Base-by-base conservation (phyloP, 2,797 vertebrate species). In the Chelon auratus region DNA sequence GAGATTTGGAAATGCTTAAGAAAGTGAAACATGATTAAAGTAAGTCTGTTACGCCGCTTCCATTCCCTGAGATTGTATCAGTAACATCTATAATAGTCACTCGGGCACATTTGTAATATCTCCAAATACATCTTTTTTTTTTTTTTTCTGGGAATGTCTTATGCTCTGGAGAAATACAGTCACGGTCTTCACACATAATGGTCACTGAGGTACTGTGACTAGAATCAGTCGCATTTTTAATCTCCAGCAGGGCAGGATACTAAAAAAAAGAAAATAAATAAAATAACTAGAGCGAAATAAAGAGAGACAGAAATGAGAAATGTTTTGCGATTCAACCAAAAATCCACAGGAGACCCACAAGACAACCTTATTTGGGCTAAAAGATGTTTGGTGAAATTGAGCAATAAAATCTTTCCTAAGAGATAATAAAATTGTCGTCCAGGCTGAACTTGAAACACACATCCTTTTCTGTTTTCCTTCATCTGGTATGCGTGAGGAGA, bases 21-120 rank as follows among this genome's bases (percentile, higher is more conserved):
- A 72, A 87, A 80, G 64, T 77, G 66, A 87, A 89, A 85, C 66
- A 80, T 70, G 69, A 90, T 83, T 85, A 85, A 88, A 83, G 57
- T 72, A 67, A 84, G 77, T 66, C 72, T 68, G 74, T 82, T 76
- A 77, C 13, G 55, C 42, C 48, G 62, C 62, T 78, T 58, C 26
- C 55, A 78, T 47, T 62, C 55, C 45, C 54, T 57, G 62, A 87
- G 74, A 85, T 84, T 51, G 30, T 73, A 89, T 89, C 88, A 66
- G 64, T 13, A 47, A 70, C 66, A 80, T 81, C 61, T 69, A 65
- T 63, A 72, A 67, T 40, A 82, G 65, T 78, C 76, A 78, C 56
- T 50, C 55, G 39, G 55, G 63, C 20, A 70, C 15, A 69, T 71
- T 68, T 36, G 30, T 53, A 77, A 60, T 74, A 71, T 83, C 75